Evolutionary conservation across 2,888 invertebrate species (phyloP).

Genomic region (Cosmorhoe ocellata): DNA sequence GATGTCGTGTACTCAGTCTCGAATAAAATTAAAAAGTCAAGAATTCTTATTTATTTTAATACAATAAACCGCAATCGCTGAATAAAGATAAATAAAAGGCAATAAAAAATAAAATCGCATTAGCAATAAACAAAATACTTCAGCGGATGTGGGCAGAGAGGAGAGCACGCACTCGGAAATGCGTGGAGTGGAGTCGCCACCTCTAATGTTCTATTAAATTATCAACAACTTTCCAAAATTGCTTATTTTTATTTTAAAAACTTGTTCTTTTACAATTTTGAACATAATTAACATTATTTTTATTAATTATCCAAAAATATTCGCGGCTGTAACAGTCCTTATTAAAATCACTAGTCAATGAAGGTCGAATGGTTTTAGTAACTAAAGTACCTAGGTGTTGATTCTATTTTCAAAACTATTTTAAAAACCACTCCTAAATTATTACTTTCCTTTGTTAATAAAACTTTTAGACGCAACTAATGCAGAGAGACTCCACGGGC

Average conservation of each 20-base stretch:
- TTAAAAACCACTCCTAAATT: neutral
- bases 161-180: constrained; percentile 61
- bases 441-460: neutral
- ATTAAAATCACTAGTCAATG: too few relatives aligned
- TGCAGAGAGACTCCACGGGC: constrained; percentile 54
- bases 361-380: too few relatives aligned
- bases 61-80: constrained; percentile 83
- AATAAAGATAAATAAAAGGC: constrained; percentile 83
- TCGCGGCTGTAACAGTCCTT: too few relatives aligned
- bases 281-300: neutral
- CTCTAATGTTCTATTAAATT: constrained; percentile 5
- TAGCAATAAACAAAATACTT: constrained; percentile 83
- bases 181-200: constrained; percentile 52
- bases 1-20: constrained; percentile 78
- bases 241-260: neutral
- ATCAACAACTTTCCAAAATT: neutral
- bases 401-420: neutral
- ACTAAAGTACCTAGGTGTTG: neutral
- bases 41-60: constrained; percentile 83
- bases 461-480: constrained; percentile 36
- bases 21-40: constrained; percentile 83
- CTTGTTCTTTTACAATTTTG: neutral
- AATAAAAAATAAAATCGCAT: constrained; percentile 83
- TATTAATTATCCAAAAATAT: too few relatives aligned
- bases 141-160: constrained; percentile 81